phyloP scores from a whole-genome alignment of 2,797 vertebrate species.

The Neosilurus mollespiculum region DNA sequence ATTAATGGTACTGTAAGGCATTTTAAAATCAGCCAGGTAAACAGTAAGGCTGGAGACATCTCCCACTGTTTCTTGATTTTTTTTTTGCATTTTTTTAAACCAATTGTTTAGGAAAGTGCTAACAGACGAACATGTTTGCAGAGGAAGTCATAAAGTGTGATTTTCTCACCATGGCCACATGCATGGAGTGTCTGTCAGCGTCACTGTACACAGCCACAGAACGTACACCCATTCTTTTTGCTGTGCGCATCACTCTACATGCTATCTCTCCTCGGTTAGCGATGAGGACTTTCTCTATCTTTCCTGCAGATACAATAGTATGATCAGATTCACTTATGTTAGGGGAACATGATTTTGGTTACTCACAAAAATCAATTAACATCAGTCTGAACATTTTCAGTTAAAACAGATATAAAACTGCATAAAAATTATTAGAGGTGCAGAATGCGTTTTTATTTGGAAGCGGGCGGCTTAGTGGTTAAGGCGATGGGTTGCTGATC shows the following conservation, averaged over 20 bases:
- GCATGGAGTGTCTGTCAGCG: conserved; percentile 89
- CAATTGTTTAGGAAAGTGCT: conserved; percentile 9
- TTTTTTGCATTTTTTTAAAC: not conserved
- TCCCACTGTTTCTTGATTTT: not conserved
- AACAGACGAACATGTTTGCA: not conserved
- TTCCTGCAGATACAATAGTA: conserved; percentile 60
- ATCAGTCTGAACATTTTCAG: not conserved
- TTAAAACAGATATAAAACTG: not conserved
- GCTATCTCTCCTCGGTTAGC: conserved; percentile 97
- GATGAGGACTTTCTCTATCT: conserved; percentile 90
- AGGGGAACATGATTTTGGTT: not conserved
- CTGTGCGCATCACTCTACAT: conserved; percentile 93
- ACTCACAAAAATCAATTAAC: not conserved
- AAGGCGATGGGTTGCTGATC: too few relatives aligned
- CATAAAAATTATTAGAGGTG: not conserved
- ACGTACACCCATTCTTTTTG: conserved; percentile 90
- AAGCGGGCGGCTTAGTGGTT: too few relatives aligned
- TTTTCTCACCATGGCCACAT: conserved; percentile 88
- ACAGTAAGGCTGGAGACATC: not conserved
- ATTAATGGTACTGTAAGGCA: not conserved
- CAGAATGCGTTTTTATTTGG: not conserved
- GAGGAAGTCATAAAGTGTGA: conserved; percentile 11
- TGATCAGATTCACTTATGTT: conserved; percentile 1
- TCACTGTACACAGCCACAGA: conserved; percentile 96
- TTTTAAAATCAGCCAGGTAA: not conserved